These are phyloP conservation scores for Alligator mississippiensis DNA, from an alignment of 2,113 vertebrate genomes.

Conservation along the genomic window DNA sequence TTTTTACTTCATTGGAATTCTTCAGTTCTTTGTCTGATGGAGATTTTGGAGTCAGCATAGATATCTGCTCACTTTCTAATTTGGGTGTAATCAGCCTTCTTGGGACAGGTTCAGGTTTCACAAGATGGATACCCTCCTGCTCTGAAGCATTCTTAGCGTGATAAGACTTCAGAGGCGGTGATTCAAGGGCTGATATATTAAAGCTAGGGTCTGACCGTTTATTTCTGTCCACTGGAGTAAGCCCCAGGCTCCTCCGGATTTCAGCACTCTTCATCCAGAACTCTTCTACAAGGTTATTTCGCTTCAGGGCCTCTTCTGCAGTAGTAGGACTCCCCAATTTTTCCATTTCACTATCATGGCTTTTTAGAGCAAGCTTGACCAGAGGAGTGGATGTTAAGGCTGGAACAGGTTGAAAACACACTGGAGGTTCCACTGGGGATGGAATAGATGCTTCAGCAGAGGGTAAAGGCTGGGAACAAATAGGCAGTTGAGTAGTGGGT, in stretches of 20 bases:
- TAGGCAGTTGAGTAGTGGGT: constrained; percentile 79
- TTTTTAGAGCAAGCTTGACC: constrained; percentile 71
- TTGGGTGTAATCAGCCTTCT: constrained; percentile 84
- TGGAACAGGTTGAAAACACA: constrained; percentile 88
- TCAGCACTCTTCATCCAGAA: constrained; percentile 98
- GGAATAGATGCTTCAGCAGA: constrained; percentile 85
- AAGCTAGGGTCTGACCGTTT: constrained; percentile 78
- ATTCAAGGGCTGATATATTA: constrained; percentile 60
- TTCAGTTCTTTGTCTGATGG: constrained; percentile 81
- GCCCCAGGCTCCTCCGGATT: constrained; percentile 93
- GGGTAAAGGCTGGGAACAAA: constrained; percentile 91
- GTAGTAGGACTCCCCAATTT: constrained; percentile 69
- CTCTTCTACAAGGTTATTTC: constrained; percentile 92
- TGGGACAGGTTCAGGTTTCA: constrained; percentile 77
- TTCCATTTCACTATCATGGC: constrained; percentile 52
- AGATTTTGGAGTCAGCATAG: constrained; percentile 79
- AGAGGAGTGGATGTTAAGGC: constrained; percentile 89
- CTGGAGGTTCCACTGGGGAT: constrained; percentile 85
- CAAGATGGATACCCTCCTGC: constrained; percentile 76
- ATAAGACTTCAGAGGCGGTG: constrained; percentile 75
- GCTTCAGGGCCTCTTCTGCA: constrained; percentile 82
- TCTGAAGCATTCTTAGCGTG: constrained; percentile 68
- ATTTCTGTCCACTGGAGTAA: constrained; percentile 87
- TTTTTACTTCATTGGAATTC: constrained; percentile 79
- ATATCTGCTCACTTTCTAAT: constrained; percentile 82